Base-by-base conservation (phyloP, 1,140 invertebrate species). In the Pararge aegeria region DNA sequence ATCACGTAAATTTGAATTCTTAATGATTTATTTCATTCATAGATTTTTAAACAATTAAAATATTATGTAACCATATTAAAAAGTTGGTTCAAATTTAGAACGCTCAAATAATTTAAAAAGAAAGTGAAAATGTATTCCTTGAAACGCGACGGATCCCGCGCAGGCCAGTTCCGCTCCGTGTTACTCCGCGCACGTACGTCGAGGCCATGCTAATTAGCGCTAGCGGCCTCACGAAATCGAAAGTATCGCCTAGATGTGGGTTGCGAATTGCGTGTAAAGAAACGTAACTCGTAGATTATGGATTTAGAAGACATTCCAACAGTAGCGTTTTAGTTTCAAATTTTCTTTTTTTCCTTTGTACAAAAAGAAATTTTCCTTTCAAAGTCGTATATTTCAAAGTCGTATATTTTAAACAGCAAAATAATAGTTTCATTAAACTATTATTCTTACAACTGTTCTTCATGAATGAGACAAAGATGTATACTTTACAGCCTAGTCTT, bases 211-310 rank as follows among this genome's bases (percentile, higher is more conserved):
- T 87, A 89, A 87, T 86, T 83, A 80, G 24, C 24, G 24, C 30
- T 34, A 12, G 55, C 64, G 65, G 70, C 73, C 76, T 85, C 83
- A 84, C 86, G 83, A 89, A 87, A 89, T 82, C 80, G 83, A 89
- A 88, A 87, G 85, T 85, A 80, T 72, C 69, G 74, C 73, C 72
- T 77, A 75, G 65, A 77, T 84, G 68, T 81, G 68, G 70, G 70
- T 75, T 78, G 72, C 67, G 51, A 62, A 38, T 68, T 54, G 58
- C 66, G 68, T 65, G 68, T 70, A 73, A 75, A 75, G 75, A 66
- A 81, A 77, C 78, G 66, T 74, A 69, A 75, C 40, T 64, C 56
- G 50, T 61, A 59, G 57, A 38, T 55, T 50, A 52, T 60, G 40
- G 34, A 54, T 37, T 44, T 55, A 51, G 53, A 50, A 44, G 20